Base-by-base conservation (phyloP, 1,140 invertebrate species). In the Sinella curviseta region DNA sequence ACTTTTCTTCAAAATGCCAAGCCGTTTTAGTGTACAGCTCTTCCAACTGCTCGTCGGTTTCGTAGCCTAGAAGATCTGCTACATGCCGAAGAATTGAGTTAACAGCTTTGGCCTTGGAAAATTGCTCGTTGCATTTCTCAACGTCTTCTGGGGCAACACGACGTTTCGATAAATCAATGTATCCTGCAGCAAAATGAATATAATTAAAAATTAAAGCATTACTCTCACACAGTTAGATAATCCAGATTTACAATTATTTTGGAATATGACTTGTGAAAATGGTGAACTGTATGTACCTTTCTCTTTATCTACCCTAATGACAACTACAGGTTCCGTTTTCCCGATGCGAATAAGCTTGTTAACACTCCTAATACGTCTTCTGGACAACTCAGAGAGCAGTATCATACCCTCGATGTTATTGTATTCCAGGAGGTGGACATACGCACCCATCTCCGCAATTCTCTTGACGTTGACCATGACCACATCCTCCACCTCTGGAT, bases 391-490 rank as follows among this genome's bases (percentile, higher is more conserved):
- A 28, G 97, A 99, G 0, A 97, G 88, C 82, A 97, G 88, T 79
- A 96, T 97, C 95, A 96, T 97, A 84, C 98, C 98, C 88, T 99
- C 98, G 81, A 98, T 99, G 85, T 99, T 97, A 87, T 99, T 99
- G 86, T 99, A 99, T 88, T 99, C 98, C 75, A 99, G 88, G 73
- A 99, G 88, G 87, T 98, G 94, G 1, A 99, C 98, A 87, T 99
- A 99, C 3, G 98, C 98, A 79, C 98, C 98, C 97, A 99, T 99
- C 89, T 99, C 97, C 39, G 97, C 97, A 84, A 99, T 99, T 82
- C 95, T 95, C 20, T 95, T 90, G 0, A 99, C 98, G 87, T 98
- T 99, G 2, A 99, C 98, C 97, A 99, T 98, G 16, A 99, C 98
- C 35, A 99, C 97, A 92, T 99, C 98, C 85, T 99, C 98, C 36